Evolutionary conservation across 1,140 invertebrate genomes (phyloP), one percentile per base, ranked within the genome.

Genomic region (Drosophila repleta): DNA sequence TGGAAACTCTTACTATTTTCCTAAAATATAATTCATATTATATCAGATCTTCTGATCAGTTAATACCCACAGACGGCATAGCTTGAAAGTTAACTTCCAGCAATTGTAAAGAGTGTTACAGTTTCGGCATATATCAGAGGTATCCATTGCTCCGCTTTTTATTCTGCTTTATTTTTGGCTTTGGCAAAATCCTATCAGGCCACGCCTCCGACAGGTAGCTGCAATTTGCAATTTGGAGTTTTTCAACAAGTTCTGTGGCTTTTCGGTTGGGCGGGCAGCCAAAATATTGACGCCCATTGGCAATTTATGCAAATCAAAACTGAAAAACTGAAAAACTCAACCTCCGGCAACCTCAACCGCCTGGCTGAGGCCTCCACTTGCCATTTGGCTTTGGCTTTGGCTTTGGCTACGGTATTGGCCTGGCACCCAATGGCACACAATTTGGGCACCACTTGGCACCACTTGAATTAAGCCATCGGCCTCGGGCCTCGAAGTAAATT

Each of bases 251-350:
- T 63, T 55, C 60, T 68, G 35, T 13, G 46, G 17, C 18, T 63
- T 67, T 37, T 26, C 55, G 39, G 37, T 17, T 13, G 18, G 52
- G 18, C n/a, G 13, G 32, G 53, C 48, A 15, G 21, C 24, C 20
- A 13, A 57, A 57, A 41, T 57, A 43, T 53, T 46, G 48, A 58
- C 76, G 56, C 74, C 82, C 66, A 62, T 26, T 57, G 74, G 78
- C 82, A 87, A 79, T 88, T 87, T 87, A 87, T 87, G 82, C 82
- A 74, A 74, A 73, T 73, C 62, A 71, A 73, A 56, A 43, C 24
- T 20, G 57, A 29, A 32, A 45, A 21, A 29, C 24, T n/a, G 57
- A 29, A 20, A 45, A 35, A 29, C 48, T 60, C 53, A 29, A 56
- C 15, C 60, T 68, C 26, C 52, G 11, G 10, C n/a, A 43, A 63